Evolutionary conservation across 2,888 invertebrate genomes (phyloP).

Genomic region (Zygogramma bicolorata): DNA sequence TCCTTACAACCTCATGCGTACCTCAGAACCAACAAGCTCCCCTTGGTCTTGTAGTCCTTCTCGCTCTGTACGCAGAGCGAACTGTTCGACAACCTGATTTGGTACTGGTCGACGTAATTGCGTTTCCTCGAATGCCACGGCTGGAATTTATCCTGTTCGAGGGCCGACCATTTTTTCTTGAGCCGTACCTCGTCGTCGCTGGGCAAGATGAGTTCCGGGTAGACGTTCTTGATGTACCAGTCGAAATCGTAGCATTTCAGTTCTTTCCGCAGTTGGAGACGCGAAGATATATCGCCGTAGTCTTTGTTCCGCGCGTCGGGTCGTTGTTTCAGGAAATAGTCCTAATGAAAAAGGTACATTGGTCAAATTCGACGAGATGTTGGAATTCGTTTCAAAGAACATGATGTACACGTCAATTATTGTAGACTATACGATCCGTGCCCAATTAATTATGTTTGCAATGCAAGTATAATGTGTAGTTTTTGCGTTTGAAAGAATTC

Average conservation of each 20-base stretch:
- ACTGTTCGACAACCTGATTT: constrained; percentile 77
- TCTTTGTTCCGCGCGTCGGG: constrained; percentile 73
- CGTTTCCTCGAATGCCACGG: constrained; percentile 88
- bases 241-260: constrained; percentile 85
- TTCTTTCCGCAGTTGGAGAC: constrained; percentile 78
- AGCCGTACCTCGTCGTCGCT: constrained; percentile 71
- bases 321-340: constrained; percentile 80
- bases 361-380: no score
- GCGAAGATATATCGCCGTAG: constrained; percentile 85
- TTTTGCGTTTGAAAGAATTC: no score
- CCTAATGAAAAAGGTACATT: constrained; percentile 65
- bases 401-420: no score
- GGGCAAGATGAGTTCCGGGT: constrained; percentile 82
- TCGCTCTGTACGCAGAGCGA: constrained; percentile 84
- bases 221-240: constrained; percentile 89
- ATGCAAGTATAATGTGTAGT: no score
- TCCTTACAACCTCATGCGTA: not conserved
- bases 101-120: constrained; percentile 79
- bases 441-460: no score
- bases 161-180: constrained; percentile 72
- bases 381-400: no score
- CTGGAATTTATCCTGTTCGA: constrained; percentile 77
- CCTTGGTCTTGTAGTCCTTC: constrained; percentile 82
- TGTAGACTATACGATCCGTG: no score
- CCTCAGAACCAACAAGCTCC: constrained; percentile 56